These are phyloP conservation scores for Blastomussa wellsi DNA, from an alignment of 92 coral and sea anemone species.

Conservation along the genomic window DNA sequence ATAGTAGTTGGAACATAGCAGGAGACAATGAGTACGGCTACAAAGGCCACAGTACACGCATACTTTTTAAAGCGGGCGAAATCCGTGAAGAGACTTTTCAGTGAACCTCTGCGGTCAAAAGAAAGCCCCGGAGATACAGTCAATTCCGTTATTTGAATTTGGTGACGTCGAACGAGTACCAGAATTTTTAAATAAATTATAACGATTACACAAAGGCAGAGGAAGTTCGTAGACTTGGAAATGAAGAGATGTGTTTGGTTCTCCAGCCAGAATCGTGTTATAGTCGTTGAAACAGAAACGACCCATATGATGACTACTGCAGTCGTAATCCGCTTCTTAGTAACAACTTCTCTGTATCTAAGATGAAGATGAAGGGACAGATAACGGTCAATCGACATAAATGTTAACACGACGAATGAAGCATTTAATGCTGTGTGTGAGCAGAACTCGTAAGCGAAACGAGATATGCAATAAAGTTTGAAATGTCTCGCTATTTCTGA, in stretches of 20 bases:
- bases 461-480: conserved; percentile 10
- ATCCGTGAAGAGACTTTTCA: conserved; percentile 7
- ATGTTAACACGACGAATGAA: conserved; percentile 13
- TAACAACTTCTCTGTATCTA: conserved; percentile 35
- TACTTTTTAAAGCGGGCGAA: conserved; percentile 27
- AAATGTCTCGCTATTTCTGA: conserved; percentile 30
- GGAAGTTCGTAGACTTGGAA: conserved; percentile 11
- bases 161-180: conserved; percentile 34
- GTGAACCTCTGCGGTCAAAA: background rate
- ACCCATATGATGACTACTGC: background rate
- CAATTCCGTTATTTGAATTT: conserved; percentile 7
- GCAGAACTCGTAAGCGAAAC: conserved; percentile 27
- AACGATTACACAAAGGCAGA: conserved; percentile 1
- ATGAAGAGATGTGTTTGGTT: conserved; percentile 12
- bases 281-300: conserved; percentile 11
- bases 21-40: conserved; percentile 17
- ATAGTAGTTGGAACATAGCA: conserved; percentile 33
- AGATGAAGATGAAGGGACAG: conserved; percentile 40
- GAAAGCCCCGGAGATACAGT: background rate
- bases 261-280: conserved; percentile 18
- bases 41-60: conserved; percentile 11
- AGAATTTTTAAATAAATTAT: conserved; percentile 26
- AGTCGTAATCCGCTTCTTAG: background rate
- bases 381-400: conserved; percentile 40
- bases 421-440: conserved; percentile 22